Evolutionary conservation across 2,797 vertebrate genomes (phyloP).

Genomic region (Chelon auratus): DNA sequence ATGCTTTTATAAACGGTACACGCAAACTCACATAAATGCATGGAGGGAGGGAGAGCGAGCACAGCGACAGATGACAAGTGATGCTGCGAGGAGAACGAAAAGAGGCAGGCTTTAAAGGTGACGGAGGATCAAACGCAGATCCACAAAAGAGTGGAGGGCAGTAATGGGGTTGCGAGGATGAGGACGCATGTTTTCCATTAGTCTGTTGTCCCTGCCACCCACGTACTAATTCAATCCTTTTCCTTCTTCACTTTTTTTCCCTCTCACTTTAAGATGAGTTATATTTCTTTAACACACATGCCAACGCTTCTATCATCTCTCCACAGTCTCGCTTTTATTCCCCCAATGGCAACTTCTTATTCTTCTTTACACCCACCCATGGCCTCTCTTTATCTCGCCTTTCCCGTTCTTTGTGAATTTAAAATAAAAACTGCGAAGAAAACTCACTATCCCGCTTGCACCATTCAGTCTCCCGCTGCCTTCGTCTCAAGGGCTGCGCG

Average conservation of each 20-base stretch:
- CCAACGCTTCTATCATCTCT: constrained; percentile 12
- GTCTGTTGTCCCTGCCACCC: constrained; percentile 51
- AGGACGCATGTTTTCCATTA: constrained; percentile 39
- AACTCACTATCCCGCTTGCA: background rate
- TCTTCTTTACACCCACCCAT: constrained; percentile 9
- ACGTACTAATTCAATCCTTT: background rate
- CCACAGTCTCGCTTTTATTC: constrained; percentile 22
- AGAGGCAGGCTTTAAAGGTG: constrained; percentile 47
- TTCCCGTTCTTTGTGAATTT: background rate
- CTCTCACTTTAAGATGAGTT: constrained; percentile 11
- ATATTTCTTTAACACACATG: constrained; percentile 30
- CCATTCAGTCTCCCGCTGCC: constrained; percentile 21
- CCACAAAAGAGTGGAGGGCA: constrained; percentile 12
- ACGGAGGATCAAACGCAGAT: constrained; percentile 54
- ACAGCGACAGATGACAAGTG: constrained; percentile 26
- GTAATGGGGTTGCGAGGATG: constrained; percentile 20
- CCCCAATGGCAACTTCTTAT: constrained; percentile 28
- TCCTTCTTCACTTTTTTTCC: background rate
- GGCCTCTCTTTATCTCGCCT: background rate
- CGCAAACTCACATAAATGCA: background rate
- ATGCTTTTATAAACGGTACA: background rate
- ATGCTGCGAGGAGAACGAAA: constrained; percentile 29
- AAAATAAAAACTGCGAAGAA: background rate
- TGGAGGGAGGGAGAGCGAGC: constrained; percentile 1
- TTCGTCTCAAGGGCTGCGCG: constrained; percentile 34